Base-by-base conservation (phyloP, 2,888 invertebrate species). In the Conops quadrifasciatus region DNA sequence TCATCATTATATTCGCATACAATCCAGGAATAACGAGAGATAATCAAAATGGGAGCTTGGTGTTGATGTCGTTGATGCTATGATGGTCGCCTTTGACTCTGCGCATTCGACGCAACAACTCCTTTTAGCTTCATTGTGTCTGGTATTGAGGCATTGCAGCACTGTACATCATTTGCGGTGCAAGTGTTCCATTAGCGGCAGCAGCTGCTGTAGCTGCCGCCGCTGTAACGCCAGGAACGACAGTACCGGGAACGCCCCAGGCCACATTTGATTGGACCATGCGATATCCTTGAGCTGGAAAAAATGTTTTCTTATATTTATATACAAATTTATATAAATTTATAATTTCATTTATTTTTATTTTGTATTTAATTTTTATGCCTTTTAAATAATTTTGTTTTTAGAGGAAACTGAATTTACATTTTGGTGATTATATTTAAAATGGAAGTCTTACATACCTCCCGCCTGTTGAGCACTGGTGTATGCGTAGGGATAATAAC, bases 141-240 rank as follows among this genome's bases (percentile, higher is more conserved):
- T 92, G 94, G 88, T 94, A 94, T 88, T 94, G 92, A 84, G 92
- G 92, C 89, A 94, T 92, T 85, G 91, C 89, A 78, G 86, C 84
- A 83, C 88, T 88, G 81, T 92, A 92, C 91, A 92, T 90, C 81
- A 89, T 89, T 87, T 89, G 89, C 85, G 90, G 87, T 84, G 87
- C 82, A 84, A 90, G 88, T 78, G 88, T 88, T 77, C 89, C 90
- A 77, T 88, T 88, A 82, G 89, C 84, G 72, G 82, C 85, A 24
- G 53, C 53, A 73, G 85, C 85, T 67, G 87, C 87, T 73, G 87
- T 86, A 71, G 88, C 88, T 75, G 85, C 78, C 63, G 84, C 83
- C 71, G 87, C 87, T 76, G 87, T 87, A 71, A 88, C 88, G 72
- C 87, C 85, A 67, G 85, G 83, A 85, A 89, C 82, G 79, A 89